Evolutionary conservation across 2,113 vertebrate genomes (phyloP), one percentile per base, ranked within the genome.

Genomic region (Charadrius vociferus): DNA sequence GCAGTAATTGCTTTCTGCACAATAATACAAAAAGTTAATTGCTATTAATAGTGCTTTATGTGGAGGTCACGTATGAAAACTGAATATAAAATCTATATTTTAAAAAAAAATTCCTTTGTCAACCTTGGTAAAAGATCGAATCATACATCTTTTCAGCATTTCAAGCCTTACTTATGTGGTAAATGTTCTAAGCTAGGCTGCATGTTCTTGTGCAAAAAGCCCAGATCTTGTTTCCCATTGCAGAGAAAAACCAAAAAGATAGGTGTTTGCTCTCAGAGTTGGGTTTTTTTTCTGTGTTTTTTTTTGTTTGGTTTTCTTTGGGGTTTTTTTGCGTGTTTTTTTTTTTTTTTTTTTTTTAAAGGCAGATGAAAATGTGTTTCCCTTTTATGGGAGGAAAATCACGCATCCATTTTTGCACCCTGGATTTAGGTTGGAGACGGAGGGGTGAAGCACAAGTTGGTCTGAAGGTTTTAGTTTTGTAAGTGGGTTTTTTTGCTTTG

Each of bases 1-100:
- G 45, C 74, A 80, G 75, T 96, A 96, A 97, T 95, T 96, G 95
- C 79, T 96, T 95, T 96, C 91, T 95, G 71, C 75, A 91, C 90
- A 89, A 75, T 92, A 91, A 91, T 94, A 65, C 85, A 91, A 71
- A 93, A 96, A 88, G 79, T 94, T 96, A 96, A 96, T 97, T 96
- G 86, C 84, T 91, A 84, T 94, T 97, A 94, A 95, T 93, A 92
- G 83, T 84, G 49, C 73, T 62, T 86, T 95, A 72, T 90, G 74
- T 92, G 61, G 77, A 97, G 90, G 88, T 95, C 80, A 92, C 29
- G 16, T 92, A 67, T 84, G 73, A 95, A 95, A 96, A 86, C 17
- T 2, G 63, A 94, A 81, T 88, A 81, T 71, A 86, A 96, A 91
- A 75, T 61, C n/a, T 62, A 2, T 86, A 14, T 10, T 39, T 79